These are phyloP conservation scores for Myotis myotis DNA, from an alignment of 2,797 vertebrate genomes.

Conservation along the genomic window DNA sequence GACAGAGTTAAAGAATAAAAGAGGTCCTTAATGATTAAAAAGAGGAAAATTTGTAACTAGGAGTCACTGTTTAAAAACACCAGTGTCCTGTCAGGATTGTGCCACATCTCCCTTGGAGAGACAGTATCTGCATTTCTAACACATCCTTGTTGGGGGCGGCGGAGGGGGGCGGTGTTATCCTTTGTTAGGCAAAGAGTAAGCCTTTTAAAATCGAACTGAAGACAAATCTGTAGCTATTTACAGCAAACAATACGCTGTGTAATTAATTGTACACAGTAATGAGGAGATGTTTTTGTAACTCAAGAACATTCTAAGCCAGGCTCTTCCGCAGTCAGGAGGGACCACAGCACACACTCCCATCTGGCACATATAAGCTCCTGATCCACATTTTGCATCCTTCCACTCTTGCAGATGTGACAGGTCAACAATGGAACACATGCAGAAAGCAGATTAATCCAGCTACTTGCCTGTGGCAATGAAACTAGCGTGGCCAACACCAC, in stretches of 20 bases:
- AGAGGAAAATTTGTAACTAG: neutral
- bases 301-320: constrained; percentile 49
- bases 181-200: constrained; percentile 45
- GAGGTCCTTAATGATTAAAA: neutral
- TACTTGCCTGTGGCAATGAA: constrained; percentile 71
- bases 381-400: constrained; percentile 22
- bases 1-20: neutral
- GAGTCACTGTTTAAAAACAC: neutral
- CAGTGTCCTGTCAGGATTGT: neutral
- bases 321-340: constrained; percentile 27
- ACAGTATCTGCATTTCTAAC: neutral
- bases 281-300: constrained; percentile 37
- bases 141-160: too few relatives aligned
- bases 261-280: constrained; percentile 66
- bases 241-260: constrained; percentile 49
- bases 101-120: neutral
- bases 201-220: constrained; percentile 65
- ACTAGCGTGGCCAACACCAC: constrained; percentile 36
- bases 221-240: constrained; percentile 39
- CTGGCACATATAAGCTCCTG: constrained; percentile 66
- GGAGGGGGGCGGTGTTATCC: neutral
- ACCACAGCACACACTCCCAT: constrained; percentile 41
- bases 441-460: constrained; percentile 68
- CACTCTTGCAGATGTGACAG: constrained; percentile 40
- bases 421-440: constrained; percentile 59